Evolutionary conservation across 2,888 invertebrate genomes (phyloP).

Genomic region (Latrodectus elegans): DNA sequence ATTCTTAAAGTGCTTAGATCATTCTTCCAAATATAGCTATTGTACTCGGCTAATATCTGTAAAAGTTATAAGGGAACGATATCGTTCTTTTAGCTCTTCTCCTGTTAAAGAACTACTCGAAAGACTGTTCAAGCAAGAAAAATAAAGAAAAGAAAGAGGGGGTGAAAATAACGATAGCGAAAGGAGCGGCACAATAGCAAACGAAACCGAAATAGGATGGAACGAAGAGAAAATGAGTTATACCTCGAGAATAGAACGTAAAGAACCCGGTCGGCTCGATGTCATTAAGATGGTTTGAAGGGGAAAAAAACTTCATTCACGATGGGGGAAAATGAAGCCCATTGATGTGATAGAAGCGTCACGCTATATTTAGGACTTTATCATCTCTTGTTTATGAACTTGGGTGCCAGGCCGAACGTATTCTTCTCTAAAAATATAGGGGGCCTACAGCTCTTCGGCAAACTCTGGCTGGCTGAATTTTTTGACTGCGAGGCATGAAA

Average conservation of each 20-base stretch:
- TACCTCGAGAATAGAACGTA: constrained; percentile 1
- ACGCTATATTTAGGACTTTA: constrained; percentile 59
- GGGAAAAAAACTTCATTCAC: neutral
- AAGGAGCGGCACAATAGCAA: neutral
- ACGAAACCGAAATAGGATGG: neutral
- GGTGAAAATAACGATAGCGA: constrained; percentile 1
- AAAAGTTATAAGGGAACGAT: too few relatives aligned
- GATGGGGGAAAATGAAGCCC: neutral
- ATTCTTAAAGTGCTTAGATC: too few relatives aligned
- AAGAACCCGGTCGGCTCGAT: neutral
- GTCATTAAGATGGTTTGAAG: neutral
- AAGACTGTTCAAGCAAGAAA: neutral
- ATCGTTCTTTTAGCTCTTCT: too few relatives aligned
- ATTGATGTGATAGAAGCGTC: constrained; percentile 40
- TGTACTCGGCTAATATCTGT: too few relatives aligned
- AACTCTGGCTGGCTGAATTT: neutral
- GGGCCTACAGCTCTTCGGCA: neutral
- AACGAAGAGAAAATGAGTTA: constrained; percentile 2
- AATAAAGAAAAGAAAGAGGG: neutral
- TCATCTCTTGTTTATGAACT: constrained; percentile 38
- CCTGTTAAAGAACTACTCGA: neutral
- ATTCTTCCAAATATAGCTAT: too few relatives aligned
- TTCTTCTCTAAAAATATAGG: neutral
- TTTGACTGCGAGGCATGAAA: neutral
- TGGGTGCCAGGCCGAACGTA: neutral